Percentiles rank a stretch among this genome's conserved stretches.
Conservation (phyloP, 2,888 invertebrate species). For the Ptychoptera albimana region DNA sequence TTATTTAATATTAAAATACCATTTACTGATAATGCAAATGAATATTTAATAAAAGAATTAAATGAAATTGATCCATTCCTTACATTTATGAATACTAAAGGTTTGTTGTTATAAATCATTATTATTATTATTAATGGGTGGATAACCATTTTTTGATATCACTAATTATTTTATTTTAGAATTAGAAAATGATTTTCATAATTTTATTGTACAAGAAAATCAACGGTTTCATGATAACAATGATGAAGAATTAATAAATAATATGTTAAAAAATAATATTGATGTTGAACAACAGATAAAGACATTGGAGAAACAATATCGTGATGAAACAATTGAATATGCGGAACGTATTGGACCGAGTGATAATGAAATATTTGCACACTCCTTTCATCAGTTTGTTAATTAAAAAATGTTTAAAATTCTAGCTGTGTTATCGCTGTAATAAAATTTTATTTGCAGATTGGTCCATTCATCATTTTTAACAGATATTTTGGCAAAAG, state of each 20-base stretch:
- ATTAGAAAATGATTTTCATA: no score
- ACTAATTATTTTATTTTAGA: no score
- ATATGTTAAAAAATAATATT: constrained; percentile 42
- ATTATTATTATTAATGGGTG: no score
- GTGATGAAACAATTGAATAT: constrained; percentile 68
- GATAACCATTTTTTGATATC: no score
- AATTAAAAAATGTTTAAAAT: not conserved
- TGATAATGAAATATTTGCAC: constrained; percentile 55
- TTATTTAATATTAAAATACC: no score
- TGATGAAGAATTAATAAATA: constrained; percentile 42
- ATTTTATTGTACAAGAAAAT: constrained; percentile 31
- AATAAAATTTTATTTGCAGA: constrained; percentile 17
- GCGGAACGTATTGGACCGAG: constrained; percentile 67
- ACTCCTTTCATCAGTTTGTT: constrained; percentile 31
- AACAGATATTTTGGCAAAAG: constrained; percentile 74
- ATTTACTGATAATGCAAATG: no score
- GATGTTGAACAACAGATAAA: constrained; percentile 61
- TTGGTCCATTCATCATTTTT: constrained; percentile 72
- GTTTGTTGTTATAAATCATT: no score
- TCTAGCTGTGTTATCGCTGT: not conserved
- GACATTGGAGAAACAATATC: constrained; percentile 64
- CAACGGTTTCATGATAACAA: constrained; percentile 48
- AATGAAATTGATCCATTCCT: no score
- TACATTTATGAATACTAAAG: no score
- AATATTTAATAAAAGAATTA: no score